Conservation (phyloP, 2,888 invertebrate genomes). For the Adineta ricciae region DNA sequence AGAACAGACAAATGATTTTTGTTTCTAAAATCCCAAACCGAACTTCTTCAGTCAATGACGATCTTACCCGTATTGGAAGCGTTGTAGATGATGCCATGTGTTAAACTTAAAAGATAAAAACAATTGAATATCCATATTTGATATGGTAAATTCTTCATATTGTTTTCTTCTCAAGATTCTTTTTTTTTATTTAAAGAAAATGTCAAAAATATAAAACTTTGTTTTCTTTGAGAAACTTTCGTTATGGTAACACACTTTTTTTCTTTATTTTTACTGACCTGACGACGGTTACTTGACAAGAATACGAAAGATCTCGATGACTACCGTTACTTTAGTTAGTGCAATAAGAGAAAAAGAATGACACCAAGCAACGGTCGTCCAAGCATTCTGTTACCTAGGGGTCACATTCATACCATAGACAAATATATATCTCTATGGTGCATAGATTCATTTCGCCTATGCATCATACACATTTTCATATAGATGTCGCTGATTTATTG, state of each 20-base stretch:
- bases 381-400: conserved; percentile 9
- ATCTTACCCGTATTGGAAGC: background rate
- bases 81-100: background rate
- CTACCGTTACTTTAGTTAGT: conserved; percentile 5
- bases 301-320: conserved; percentile 15
- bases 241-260: conserved; percentile 7
- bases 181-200: background rate
- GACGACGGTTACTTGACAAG: conserved; percentile 15
- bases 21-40: background rate
- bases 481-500: conserved; percentile 46
- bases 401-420: background rate
- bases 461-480: conserved; percentile 42
- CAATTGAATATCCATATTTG: background rate
- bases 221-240: conserved; percentile 9
- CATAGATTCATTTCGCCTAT: background rate
- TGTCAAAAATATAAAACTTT: conserved; percentile 8
- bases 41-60: no score
- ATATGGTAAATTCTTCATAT: background rate
- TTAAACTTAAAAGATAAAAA: conserved; percentile 6
- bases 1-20: background rate
- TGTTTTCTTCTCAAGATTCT: background rate
- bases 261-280: conserved; percentile 5
- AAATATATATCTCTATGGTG: background rate
- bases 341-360: conserved; percentile 15
- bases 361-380: conserved; percentile 15